A percentile compares a stretch with the other conserved stretches of the same genome.
These are phyloP conservation scores for Ctenopoma kingsleyae DNA, from an alignment of 2,797 vertebrate species.

Conservation along the genomic window DNA sequence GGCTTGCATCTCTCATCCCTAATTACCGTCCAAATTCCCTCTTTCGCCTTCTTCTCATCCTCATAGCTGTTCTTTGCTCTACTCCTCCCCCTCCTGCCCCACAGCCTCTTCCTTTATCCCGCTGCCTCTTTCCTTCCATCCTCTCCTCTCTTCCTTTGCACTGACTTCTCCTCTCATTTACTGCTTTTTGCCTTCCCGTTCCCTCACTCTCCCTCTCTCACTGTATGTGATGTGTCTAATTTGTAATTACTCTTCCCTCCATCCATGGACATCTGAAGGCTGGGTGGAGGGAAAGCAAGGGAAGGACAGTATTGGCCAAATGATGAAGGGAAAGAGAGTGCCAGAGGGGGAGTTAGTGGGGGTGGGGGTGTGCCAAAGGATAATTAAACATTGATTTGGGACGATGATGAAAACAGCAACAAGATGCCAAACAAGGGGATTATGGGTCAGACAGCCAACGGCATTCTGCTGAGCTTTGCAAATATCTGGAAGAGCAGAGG, in stretches of 20 bases:
- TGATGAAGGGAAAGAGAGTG: background rate
- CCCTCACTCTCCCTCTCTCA: slow-evolving; percentile 8
- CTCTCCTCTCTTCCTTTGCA: slow-evolving; percentile 8
- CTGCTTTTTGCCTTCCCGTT: background rate
- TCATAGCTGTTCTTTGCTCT: slow-evolving; percentile 24
- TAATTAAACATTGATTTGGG: slow-evolving; percentile 81
- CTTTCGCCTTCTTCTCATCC: slow-evolving; percentile 35
- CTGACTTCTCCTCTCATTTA: slow-evolving; percentile 14
- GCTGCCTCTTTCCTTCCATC: slow-evolving; percentile 26
- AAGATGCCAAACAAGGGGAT: slow-evolving; percentile 71
- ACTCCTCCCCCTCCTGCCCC: slow-evolving; percentile 24
- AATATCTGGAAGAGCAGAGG: slow-evolving; percentile 29
- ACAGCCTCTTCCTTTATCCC: slow-evolving; percentile 28
- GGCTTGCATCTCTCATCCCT: slow-evolving; percentile 52
- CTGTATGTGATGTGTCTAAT: slow-evolving; percentile 40
- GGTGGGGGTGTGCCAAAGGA: slow-evolving; percentile 33
- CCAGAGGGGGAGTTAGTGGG: background rate
- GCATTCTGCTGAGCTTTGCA: slow-evolving; percentile 59
- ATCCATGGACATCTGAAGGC: slow-evolving; percentile 44
- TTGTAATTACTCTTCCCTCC: slow-evolving; percentile 51
- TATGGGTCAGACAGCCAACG: slow-evolving; percentile 50
- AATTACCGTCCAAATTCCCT: slow-evolving; percentile 57
- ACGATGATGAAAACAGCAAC: slow-evolving; percentile 69
- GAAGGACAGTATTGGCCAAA: slow-evolving; percentile 13
- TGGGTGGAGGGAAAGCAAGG: background rate